A percentile compares a stretch with the other conserved stretches of the same genome.
These are phyloP conservation scores for Anticlea derivata DNA, from an alignment of 2,888 invertebrate species.

Conservation along the genomic window DNA sequence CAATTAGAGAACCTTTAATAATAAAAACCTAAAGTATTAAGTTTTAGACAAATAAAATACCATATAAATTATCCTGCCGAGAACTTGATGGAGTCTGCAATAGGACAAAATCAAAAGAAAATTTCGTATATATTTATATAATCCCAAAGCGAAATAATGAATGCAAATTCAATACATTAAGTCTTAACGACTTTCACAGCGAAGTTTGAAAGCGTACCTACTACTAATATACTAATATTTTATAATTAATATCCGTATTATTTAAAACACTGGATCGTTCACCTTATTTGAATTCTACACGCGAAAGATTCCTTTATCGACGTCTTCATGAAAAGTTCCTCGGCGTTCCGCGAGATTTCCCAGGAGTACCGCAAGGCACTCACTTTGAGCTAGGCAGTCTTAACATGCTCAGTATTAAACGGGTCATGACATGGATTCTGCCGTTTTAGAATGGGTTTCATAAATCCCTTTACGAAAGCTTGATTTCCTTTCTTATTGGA, in stretches of 20 bases:
- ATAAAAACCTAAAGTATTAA: too few relatives aligned
- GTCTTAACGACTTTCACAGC: not conserved
- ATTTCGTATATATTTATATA: too few relatives aligned
- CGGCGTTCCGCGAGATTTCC: slow-evolving; percentile 45
- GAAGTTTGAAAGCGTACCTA: not conserved
- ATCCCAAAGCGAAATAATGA: not conserved
- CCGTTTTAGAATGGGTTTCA: not conserved
- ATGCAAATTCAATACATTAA: too few relatives aligned
- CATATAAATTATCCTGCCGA: too few relatives aligned
- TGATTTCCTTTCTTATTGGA: not conserved
- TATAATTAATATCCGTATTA: slow-evolving; percentile 1
- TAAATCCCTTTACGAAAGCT: not conserved
- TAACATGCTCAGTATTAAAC: slow-evolving; percentile 20
- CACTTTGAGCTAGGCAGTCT: slow-evolving; percentile 23
- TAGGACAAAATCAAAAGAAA: too few relatives aligned
- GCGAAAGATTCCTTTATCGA: slow-evolving; percentile 42
- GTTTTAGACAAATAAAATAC: too few relatives aligned
- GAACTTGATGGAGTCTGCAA: too few relatives aligned
- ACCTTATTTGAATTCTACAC: slow-evolving; percentile 38
- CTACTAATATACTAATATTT: too few relatives aligned
- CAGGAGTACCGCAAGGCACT: slow-evolving; percentile 38
- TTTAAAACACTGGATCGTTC: slow-evolving; percentile 7
- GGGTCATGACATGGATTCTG: not conserved
- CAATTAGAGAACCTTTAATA: too few relatives aligned
- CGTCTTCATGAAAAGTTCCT: slow-evolving; percentile 34